phyloP scores from a whole-genome alignment of 2,888 invertebrate species.

The Diarsia brunnea region DNA sequence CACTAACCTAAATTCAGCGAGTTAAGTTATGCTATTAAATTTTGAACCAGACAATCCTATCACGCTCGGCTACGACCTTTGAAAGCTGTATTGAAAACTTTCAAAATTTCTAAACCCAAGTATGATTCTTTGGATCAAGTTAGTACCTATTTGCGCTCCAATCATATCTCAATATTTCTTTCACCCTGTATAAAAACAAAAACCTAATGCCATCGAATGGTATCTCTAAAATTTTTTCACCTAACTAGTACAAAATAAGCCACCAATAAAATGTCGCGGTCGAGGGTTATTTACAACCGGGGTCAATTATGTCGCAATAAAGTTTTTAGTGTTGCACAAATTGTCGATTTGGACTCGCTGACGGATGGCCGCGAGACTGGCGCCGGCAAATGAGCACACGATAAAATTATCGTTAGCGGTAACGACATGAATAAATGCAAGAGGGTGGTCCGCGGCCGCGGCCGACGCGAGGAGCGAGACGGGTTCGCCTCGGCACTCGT shows the following conservation, averaged over 20 bases:
- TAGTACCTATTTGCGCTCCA: background rate
- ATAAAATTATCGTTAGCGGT: conserved; percentile 91
- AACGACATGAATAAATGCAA: conserved; percentile 92
- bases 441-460: conserved; percentile 85
- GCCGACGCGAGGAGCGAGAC: conserved; percentile 75
- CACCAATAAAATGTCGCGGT: conserved; percentile 77
- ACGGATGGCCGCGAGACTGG: conserved; percentile 89
- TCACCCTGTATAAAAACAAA: conserved; percentile 6
- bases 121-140: background rate
- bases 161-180: conserved; percentile 8
- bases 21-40: background rate
- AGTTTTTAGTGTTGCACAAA: conserved; percentile 90
- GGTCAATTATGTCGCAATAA: conserved; percentile 90
- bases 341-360: conserved; percentile 89
- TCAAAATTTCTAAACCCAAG: background rate
- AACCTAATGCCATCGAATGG: conserved; percentile 32
- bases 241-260: conserved; percentile 75
- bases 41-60: background rate
- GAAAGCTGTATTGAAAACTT: background rate
- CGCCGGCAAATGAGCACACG: conserved; percentile 91
- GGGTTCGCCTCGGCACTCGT: conserved; percentile 80
- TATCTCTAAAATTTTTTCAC: conserved; percentile 54
- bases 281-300: conserved; percentile 82
- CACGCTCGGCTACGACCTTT: background rate
- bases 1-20: background rate